Evolutionary conservation across 1,140 invertebrate genomes (phyloP).

Genomic region (Batillaria attramentaria): DNA sequence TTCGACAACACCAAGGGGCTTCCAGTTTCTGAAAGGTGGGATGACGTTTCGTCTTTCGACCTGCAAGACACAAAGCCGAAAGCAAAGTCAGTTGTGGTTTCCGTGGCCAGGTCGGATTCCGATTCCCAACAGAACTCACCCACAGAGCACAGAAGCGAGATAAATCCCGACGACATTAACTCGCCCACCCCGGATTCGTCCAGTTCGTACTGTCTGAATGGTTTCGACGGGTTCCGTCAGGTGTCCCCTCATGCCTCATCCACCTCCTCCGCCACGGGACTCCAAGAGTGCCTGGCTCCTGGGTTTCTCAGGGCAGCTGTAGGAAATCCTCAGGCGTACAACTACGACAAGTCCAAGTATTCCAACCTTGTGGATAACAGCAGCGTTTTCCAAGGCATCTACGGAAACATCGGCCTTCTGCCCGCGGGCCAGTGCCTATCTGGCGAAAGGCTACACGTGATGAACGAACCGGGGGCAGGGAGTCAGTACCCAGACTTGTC

Average conservation of each 20-base stretch:
- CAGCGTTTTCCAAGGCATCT: neutral
- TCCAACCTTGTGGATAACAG: no score
- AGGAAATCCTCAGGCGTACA: slow-evolving; percentile 3
- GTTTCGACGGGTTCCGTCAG: slow-evolving; percentile 7
- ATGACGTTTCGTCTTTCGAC: no score
- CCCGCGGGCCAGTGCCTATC: neutral
- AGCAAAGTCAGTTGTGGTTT: neutral
- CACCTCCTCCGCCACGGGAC: neutral
- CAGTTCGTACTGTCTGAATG: slow-evolving; percentile 2
- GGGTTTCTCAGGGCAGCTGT: slow-evolving; percentile 21
- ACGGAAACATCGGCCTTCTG: slow-evolving; percentile 6
- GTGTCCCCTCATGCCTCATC: neutral
- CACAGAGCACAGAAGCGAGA: neutral
- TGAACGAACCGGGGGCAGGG: no score
- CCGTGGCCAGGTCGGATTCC: slow-evolving; percentile 16
- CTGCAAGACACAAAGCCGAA: no score
- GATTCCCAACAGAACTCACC: slow-evolving; percentile 20
- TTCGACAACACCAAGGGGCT: no score
- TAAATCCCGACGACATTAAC: neutral
- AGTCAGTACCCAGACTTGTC: slow-evolving; percentile 20
- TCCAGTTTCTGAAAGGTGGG: no score
- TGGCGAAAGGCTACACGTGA: neutral
- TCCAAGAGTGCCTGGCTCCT: slow-evolving; percentile 27
- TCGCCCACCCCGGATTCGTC: slow-evolving; percentile 7
- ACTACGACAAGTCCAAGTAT: no score